These are phyloP conservation scores for Conistra vaccinii DNA, from an alignment of 2,888 invertebrate genomes.

Conservation along the genomic window DNA sequence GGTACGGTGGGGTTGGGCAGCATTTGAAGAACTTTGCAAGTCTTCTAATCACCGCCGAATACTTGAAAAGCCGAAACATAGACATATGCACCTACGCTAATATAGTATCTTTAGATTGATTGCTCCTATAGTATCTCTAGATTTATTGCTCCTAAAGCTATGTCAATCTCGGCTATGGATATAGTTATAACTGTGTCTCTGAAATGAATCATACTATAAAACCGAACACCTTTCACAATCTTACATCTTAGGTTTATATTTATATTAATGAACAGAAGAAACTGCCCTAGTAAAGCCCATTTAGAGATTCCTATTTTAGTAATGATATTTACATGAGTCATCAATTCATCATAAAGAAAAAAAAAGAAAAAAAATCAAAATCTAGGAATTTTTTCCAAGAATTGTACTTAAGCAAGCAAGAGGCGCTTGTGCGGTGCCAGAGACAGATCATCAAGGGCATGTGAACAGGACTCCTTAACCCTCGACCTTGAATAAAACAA, in stretches of 20 bases:
- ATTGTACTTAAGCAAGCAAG: conserved; percentile 10
- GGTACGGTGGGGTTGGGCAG: not conserved
- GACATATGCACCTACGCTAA: not conserved
- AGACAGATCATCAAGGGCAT: conserved; percentile 21
- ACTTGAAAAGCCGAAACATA: not conserved
- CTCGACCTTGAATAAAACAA: conserved; percentile 34
- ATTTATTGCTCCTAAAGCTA: not conserved
- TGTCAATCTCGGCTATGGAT: not conserved
- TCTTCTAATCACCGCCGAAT: not conserved
- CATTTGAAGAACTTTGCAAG: not conserved
- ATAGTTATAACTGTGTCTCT: not conserved
- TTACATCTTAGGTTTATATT: not conserved
- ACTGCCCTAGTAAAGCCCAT: not conserved
- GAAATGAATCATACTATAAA: not conserved
- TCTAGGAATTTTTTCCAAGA: no score
- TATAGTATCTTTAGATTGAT: not conserved
- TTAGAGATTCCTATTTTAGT: not conserved
- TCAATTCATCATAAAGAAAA: no score
- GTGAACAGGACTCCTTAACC: conserved; percentile 15
- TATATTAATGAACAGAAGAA: not conserved
- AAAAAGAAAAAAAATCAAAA: no score
- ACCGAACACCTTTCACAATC: not conserved
- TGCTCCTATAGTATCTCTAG: not conserved
- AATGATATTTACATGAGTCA: conserved; percentile 6
- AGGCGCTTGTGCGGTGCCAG: conserved; percentile 2